phyloP scores from a whole-genome alignment of 2,888 invertebrate species.

The Piscicola geometra region DNA sequence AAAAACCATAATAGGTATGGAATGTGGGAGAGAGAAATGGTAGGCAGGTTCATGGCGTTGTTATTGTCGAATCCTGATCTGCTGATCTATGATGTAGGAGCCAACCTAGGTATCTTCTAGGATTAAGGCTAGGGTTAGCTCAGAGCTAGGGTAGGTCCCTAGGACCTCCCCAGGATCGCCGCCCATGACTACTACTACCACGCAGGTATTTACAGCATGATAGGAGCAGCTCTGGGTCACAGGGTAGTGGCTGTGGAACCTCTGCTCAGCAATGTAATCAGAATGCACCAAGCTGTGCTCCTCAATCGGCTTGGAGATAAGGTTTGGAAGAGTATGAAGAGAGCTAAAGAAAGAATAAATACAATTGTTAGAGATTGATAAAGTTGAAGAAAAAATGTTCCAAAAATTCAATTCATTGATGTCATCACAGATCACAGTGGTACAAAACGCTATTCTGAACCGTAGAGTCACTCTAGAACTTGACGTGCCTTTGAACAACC shows the following conservation, averaged over 20 bases:
- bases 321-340: too few species aligned
- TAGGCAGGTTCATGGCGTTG: slow-evolving; percentile 10
- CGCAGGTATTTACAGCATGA: slow-evolving; percentile 37
- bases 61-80: slow-evolving; percentile 34
- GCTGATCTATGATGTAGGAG: slow-evolving; percentile 41
- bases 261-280: slow-evolving; percentile 36
- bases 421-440: slow-evolving; percentile 35
- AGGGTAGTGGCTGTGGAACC: slow-evolving; percentile 44
- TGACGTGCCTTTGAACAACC: neutral
- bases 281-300: slow-evolving; percentile 40
- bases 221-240: slow-evolving; percentile 43
- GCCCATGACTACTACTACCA: neutral
- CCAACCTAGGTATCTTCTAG: slow-evolving; percentile 44
- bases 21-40: slow-evolving; percentile 19
- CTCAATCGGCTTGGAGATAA: slow-evolving; percentile 35
- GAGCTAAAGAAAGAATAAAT: too few species aligned
- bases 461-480: neutral
- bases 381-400: too few species aligned
- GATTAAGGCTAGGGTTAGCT: too few species aligned
- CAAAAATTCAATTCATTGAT: neutral
- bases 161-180: too few species aligned
- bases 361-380: too few species aligned
- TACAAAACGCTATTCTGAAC: slow-evolving; percentile 40
- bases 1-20: neutral
- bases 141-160: too few species aligned